phyloP scores from a whole-genome alignment of 2,888 invertebrate genomes.

The Chrysolina haemoptera region DNA sequence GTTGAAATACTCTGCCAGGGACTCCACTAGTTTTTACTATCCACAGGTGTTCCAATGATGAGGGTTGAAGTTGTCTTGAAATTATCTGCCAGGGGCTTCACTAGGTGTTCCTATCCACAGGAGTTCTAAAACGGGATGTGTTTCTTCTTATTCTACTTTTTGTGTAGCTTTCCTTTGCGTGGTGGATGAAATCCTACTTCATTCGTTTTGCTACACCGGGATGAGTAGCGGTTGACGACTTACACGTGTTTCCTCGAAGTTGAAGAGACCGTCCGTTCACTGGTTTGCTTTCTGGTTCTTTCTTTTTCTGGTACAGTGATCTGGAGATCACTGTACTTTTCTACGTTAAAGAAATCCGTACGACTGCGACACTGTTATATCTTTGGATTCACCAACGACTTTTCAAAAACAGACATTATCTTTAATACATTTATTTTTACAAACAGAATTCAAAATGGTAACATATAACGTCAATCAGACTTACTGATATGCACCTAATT shows the following conservation, averaged over 20 bases:
- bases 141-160: not conserved
- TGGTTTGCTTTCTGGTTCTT: not conserved
- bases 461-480: too few relatives aligned
- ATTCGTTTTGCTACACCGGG: not conserved
- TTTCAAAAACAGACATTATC: too few relatives aligned
- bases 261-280: not conserved
- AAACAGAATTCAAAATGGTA: too few relatives aligned
- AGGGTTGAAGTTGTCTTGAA: not conserved
- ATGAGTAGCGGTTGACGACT: too few relatives aligned
- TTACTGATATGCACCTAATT: too few relatives aligned
- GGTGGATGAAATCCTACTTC: not conserved
- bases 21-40: not conserved
- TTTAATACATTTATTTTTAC: too few relatives aligned
- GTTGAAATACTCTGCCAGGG: not conserved
- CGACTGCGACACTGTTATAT: too few relatives aligned
- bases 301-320: not conserved
- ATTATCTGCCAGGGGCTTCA: not conserved
- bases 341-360: not conserved
- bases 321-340: not conserved
- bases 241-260: not conserved
- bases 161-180: not conserved
- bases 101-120: not conserved
- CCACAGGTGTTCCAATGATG: not conserved
- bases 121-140: not conserved
- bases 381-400: too few relatives aligned